phyloP scores from a whole-genome alignment of 2,113 vertebrate species.

The Leuciscus idus region DNA sequence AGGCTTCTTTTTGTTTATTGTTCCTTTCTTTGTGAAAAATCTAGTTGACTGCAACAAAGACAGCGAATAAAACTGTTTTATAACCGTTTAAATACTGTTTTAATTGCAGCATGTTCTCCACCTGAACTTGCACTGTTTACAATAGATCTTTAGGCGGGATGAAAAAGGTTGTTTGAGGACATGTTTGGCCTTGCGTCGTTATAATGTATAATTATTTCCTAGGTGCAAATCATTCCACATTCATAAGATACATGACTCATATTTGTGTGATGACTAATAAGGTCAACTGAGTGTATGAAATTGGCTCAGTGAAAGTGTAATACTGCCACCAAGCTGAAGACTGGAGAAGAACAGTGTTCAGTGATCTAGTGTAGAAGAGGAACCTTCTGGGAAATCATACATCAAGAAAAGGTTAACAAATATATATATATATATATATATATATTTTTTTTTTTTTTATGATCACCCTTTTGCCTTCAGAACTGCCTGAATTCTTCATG shows the following conservation, averaged over 20 bases:
- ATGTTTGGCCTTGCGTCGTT: not conserved
- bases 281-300: not conserved
- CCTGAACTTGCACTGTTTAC: not conserved
- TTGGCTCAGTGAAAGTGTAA: not conserved
- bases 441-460: too few species aligned
- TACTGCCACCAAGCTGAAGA: slow-evolving; percentile 29
- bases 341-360: slow-evolving; percentile 8
- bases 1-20: not conserved
- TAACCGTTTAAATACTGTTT: not conserved
- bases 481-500: too few species aligned
- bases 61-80: not conserved
- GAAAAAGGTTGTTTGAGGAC: not conserved
- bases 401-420: not conserved
- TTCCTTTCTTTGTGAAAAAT: not conserved
- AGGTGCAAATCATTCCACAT: not conserved
- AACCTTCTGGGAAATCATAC: not conserved
- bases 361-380: not conserved
- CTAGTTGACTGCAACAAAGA: not conserved
- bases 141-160: not conserved
- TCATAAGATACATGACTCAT: not conserved
- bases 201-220: not conserved
- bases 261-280: slow-evolving; percentile 23
- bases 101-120: not conserved
- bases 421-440: too few species aligned
- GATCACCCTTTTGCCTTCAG: too few species aligned